Percentiles rank a stretch among this genome's conserved stretches.
phyloP scores from a whole-genome alignment of 2,113 vertebrate species.

The Ondatra zibethicus region DNA sequence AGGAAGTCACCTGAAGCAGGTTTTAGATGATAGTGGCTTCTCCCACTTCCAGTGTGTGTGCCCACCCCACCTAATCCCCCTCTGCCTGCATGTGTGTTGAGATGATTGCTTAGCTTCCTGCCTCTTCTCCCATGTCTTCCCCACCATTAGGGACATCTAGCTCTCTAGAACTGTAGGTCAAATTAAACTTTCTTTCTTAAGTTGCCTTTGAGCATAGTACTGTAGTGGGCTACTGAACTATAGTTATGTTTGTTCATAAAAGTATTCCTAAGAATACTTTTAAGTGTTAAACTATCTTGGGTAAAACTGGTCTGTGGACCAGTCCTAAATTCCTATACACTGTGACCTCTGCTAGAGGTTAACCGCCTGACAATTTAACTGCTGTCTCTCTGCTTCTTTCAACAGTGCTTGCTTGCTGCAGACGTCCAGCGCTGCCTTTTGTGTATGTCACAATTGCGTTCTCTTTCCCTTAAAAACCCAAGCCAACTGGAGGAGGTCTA shows the following conservation, averaged over 20 bases:
- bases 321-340: neutral
- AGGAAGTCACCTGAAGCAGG: neutral
- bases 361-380: neutral
- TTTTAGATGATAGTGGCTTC: neutral
- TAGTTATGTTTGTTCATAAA: neutral
- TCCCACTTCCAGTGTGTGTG: neutral
- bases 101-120: neutral
- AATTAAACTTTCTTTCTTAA: neutral
- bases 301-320: neutral
- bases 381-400: neutral
- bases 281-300: neutral
- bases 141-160: neutral
- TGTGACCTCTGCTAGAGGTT: neutral
- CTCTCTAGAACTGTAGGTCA: neutral
- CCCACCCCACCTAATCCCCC: too few species aligned
- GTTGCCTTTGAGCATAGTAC: neutral
- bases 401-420: neutral
- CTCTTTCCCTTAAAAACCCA: neutral
- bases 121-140: neutral
- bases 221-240: neutral
- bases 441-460: neutral
- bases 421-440: neutral
- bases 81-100: neutral
- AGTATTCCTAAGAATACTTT: neutral
- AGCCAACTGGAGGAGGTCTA: neutral